Conservation (phyloP, 2,113 vertebrate species). For the Lasiurus cinereus region DNA sequence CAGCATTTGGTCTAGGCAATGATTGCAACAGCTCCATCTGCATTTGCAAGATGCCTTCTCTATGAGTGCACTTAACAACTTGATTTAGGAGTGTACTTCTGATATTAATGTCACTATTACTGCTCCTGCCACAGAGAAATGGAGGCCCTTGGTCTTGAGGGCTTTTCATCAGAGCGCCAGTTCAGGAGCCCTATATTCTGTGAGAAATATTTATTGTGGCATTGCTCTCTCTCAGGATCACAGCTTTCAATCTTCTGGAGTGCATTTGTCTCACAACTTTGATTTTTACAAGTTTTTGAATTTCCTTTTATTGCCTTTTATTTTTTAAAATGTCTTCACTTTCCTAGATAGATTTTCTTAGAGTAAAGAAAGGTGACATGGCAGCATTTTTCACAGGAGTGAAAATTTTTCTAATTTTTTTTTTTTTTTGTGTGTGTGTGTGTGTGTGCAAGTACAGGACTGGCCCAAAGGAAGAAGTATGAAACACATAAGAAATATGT, state of each 20-base stretch:
- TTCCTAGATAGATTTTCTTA: slow-evolving; percentile 58
- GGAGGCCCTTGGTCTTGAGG: not conserved
- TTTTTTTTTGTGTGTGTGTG: not conserved
- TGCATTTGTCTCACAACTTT: slow-evolving; percentile 67
- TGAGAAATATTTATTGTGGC: slow-evolving; percentile 41
- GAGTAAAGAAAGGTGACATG: slow-evolving; percentile 50
- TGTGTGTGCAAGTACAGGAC: not conserved
- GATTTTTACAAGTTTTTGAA: slow-evolving; percentile 71
- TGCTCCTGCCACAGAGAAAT: not conserved
- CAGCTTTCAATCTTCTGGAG: slow-evolving; percentile 64
- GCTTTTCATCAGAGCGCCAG: not conserved
- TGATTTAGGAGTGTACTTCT: slow-evolving; percentile 58
- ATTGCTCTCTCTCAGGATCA: not conserved
- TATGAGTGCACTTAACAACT: not conserved
- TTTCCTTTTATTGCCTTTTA: slow-evolving; percentile 49
- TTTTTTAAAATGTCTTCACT: slow-evolving; percentile 23
- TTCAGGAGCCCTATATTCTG: not conserved
- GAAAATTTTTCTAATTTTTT: not conserved
- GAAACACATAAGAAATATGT: not conserved
- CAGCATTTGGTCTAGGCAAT: slow-evolving; percentile 51
- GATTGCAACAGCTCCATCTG: slow-evolving; percentile 34
- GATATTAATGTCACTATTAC: slow-evolving; percentile 40
- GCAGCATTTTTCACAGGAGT: slow-evolving; percentile 54
- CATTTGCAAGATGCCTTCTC: slow-evolving; percentile 47
- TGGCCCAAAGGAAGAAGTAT: not conserved